Evolutionary conservation across 2,888 invertebrate species (phyloP).

Genomic region (Coleophora flavipennella): DNA sequence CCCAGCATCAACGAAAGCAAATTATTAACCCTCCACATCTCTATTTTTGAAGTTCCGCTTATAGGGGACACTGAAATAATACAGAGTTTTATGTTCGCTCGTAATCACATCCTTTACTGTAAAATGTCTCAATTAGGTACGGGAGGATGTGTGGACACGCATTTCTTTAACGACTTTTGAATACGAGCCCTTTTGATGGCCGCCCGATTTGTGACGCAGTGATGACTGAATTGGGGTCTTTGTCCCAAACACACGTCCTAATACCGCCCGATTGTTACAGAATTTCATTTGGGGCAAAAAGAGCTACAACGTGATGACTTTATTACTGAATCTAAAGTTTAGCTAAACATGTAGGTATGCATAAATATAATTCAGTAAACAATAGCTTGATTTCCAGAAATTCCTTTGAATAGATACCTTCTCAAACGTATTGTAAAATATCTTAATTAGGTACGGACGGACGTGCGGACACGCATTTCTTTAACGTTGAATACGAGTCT

Average conservation of each 20-base stretch:
- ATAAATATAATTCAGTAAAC: no score
- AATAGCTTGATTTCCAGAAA: no score
- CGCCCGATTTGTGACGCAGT: slow-evolving; percentile 24
- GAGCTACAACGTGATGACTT: not conserved
- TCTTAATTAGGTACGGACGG: no score
- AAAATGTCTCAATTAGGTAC: slow-evolving; percentile 68
- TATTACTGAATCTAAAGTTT: not conserved
- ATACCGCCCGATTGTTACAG: not conserved
- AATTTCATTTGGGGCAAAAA: not conserved
- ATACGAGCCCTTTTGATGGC: slow-evolving; percentile 39
- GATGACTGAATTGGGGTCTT: slow-evolving; percentile 44
- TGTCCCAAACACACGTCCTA: slow-evolving; percentile 13
- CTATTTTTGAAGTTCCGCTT: slow-evolving; percentile 56
- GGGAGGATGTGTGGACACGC: slow-evolving; percentile 62
- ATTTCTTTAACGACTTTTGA: slow-evolving; percentile 47
- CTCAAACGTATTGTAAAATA: no score
- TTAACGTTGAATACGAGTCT: slow-evolving; percentile 34
- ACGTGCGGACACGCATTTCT: no score
- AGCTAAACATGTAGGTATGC: no score
- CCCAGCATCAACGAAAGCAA: slow-evolving; percentile 14
- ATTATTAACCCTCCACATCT: slow-evolving; percentile 24
- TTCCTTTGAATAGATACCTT: no score
- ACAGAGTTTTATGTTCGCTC: slow-evolving; percentile 56
- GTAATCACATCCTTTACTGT: slow-evolving; percentile 68
- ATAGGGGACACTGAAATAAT: slow-evolving; percentile 43